Conservation (phyloP, 2,113 vertebrate genomes). For the Crotophaga sulcirostris region DNA sequence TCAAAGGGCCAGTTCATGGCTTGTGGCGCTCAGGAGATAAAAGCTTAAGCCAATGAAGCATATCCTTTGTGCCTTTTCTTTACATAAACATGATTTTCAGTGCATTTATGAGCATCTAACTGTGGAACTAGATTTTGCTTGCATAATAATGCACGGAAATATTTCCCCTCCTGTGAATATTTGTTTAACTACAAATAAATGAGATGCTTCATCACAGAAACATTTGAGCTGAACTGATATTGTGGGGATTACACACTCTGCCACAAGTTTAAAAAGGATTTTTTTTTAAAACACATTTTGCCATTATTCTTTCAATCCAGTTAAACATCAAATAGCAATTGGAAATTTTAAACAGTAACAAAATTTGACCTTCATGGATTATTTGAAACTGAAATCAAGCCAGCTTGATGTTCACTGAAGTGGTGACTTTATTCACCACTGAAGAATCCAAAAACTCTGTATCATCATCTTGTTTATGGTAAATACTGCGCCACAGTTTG, state of each 20-base stretch:
- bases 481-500: background rate
- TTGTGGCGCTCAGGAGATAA: background rate
- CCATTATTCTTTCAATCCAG: background rate
- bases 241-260: background rate
- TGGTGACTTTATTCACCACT: fast-evolving
- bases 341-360: background rate
- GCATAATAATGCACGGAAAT: background rate
- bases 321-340: background rate
- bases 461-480: background rate
- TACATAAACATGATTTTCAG: background rate
- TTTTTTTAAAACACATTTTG: background rate
- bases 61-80: background rate
- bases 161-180: background rate
- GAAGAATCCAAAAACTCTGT: fast-evolving
- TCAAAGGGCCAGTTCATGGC: background rate
- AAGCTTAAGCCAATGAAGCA: background rate
- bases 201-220: background rate
- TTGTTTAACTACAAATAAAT: background rate
- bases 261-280: background rate
- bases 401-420: background rate
- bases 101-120: background rate
- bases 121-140: background rate
- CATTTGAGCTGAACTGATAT: background rate
- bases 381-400: background rate
- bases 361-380: background rate